Percentiles rank a stretch among this genome's conserved stretches.
These are phyloP conservation scores for Holothuria glaberrima DNA, from an alignment of 35 echinoderm and acorn worm species.

Conservation along the genomic window DNA sequence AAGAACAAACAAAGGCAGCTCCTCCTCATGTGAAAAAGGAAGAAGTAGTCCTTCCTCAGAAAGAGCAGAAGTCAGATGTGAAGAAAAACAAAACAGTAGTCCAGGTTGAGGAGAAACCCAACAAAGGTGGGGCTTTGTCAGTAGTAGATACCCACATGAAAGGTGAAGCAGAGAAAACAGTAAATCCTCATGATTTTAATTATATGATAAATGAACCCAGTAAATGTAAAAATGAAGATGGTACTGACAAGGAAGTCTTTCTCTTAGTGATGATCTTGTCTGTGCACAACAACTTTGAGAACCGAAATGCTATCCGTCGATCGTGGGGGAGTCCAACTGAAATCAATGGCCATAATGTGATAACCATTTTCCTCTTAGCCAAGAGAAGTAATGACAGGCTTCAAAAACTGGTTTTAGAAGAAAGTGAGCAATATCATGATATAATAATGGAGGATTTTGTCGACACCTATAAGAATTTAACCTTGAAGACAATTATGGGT, in stretches of 20 bases:
- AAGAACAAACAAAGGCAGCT: too few species aligned
- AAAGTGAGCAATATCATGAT: conserved; percentile 81
- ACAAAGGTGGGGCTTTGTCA: not conserved
- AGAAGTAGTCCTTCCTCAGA: not conserved
- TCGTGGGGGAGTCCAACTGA: conserved; percentile 85
- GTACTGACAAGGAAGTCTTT: conserved; percentile 52
- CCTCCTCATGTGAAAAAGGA: too few species aligned
- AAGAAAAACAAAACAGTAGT: not conserved
- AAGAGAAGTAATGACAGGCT: conserved; percentile 64
- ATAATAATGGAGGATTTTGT: conserved; percentile 92
- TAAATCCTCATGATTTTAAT: conserved; percentile 69
- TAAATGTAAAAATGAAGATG: conserved; percentile 60
- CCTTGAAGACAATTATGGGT: conserved; percentile 91
- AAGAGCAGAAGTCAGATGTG: not conserved
- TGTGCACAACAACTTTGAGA: conserved; percentile 97
- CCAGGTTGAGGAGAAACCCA: not conserved
- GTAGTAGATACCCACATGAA: not conserved
- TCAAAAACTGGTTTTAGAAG: conserved; percentile 70
- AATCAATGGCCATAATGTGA: conserved; percentile 68
- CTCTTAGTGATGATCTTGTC: conserved; percentile 56
- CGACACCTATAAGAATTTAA: conserved; percentile 96
- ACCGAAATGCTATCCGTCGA: conserved; percentile 81
- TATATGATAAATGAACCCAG: conserved; percentile 62
- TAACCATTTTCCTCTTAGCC: conserved; percentile 86
- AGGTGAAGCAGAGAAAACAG: not conserved